These are phyloP conservation scores for Andrena praecox DNA, from an alignment of 2,888 invertebrate species.

Conservation along the genomic window DNA sequence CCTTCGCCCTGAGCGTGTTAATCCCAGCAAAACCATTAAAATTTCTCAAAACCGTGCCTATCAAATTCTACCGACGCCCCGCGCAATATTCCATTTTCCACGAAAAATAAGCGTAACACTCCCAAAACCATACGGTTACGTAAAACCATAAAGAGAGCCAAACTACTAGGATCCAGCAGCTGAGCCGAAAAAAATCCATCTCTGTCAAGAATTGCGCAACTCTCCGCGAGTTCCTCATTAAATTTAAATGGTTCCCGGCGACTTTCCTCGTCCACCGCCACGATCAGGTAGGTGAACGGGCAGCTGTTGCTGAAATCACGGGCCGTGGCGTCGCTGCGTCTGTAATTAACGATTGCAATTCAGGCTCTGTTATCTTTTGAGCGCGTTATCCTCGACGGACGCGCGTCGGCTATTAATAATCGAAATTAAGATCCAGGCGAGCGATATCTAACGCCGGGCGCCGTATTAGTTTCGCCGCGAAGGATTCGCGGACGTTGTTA, in stretches of 20 bases:
- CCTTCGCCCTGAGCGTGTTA: too few species aligned
- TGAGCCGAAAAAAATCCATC: neutral
- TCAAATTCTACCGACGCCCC: too few species aligned
- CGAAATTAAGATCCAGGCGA: slow-evolving; percentile 4
- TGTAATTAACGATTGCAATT: slow-evolving; percentile 32
- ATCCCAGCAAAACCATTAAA: too few species aligned
- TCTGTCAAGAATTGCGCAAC: neutral
- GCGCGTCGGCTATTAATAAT: slow-evolving; percentile 15
- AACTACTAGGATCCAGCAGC: too few species aligned
- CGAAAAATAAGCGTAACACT: too few species aligned
- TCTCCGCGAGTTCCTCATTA: neutral
- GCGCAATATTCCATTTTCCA: too few species aligned
- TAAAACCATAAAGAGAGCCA: too few species aligned
- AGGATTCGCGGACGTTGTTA: slow-evolving; percentile 25
- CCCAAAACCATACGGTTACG: too few species aligned
- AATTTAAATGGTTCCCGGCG: neutral
- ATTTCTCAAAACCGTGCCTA: too few species aligned
- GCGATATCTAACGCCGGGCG: neutral
- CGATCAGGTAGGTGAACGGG: neutral
- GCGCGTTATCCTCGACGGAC: neutral
- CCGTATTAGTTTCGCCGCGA: neutral
- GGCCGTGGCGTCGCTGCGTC: slow-evolving; percentile 4
- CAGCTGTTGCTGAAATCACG: slow-evolving; percentile 14
- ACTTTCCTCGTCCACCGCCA: neutral
- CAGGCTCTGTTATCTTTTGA: slow-evolving; percentile 12